Conservation (phyloP, 2,888 invertebrate genomes). For the Micropterix aruncella region DNA sequence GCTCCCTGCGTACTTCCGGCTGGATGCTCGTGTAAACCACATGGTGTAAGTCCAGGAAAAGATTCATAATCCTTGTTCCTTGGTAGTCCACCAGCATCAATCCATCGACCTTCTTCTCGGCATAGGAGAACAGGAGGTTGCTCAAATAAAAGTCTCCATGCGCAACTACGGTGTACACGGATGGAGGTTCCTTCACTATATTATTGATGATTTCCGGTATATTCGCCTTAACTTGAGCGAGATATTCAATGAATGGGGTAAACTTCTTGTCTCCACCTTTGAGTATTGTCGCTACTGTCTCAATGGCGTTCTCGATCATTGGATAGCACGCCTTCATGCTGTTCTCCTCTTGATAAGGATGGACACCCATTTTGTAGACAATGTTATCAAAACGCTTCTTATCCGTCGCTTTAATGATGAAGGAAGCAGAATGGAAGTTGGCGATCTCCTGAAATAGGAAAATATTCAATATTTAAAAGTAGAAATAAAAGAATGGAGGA, state of each 20-base stretch:
- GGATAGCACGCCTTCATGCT: neutral
- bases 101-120: constrained; percentile 11
- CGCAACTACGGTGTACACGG: constrained; percentile 13
- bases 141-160: constrained; percentile 20
- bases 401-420: constrained; percentile 8
- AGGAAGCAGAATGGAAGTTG: constrained; percentile 10
- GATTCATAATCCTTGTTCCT: constrained; percentile 14
- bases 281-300: no score
- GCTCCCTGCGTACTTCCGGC: constrained; percentile 5
- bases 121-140: constrained; percentile 19
- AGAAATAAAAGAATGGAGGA: no score
- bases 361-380: constrained; percentile 4
- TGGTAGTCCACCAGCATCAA: constrained; percentile 25
- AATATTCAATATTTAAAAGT: neutral
- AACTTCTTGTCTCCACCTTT: constrained; percentile 6
- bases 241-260: constrained; percentile 2
- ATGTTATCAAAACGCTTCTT: constrained; percentile 4
- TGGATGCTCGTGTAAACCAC: constrained; percentile 10
- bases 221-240: constrained; percentile 3
- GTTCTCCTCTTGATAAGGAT: constrained; percentile 8
- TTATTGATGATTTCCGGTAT: constrained; percentile 1
- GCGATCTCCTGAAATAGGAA: constrained; percentile 9
- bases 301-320: constrained; percentile 4
- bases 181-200: constrained; percentile 2
- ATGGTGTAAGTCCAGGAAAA: constrained; percentile 7